Percentiles rank a stretch among this genome's conserved stretches.
Conservation (phyloP, 2,888 invertebrate genomes). For the Tetranychus truncatus region DNA sequence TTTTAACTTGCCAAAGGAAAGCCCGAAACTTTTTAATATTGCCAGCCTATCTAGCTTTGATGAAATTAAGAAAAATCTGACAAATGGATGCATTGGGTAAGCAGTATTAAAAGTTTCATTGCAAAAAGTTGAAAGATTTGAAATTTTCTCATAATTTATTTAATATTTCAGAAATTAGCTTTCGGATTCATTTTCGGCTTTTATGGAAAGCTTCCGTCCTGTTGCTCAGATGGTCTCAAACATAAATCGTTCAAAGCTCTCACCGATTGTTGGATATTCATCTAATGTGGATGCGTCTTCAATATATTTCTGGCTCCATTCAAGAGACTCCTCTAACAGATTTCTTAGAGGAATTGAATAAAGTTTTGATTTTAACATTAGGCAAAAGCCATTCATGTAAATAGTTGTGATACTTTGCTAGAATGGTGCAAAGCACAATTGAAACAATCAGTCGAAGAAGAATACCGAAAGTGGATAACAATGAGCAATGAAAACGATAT, state of each 20-base stretch:
- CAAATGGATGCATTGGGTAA: constrained; percentile 66
- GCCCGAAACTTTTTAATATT: constrained; percentile 69
- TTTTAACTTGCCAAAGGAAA: constrained; percentile 77
- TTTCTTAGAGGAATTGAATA: too few relatives aligned
- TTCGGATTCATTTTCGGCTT: constrained; percentile 62
- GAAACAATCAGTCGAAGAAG: constrained; percentile 40
- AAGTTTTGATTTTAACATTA: too few relatives aligned
- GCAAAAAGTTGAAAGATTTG: constrained; percentile 5
- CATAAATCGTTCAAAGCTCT: constrained; percentile 60
- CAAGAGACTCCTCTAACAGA: constrained; percentile 47
- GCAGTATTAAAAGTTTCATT: neutral
- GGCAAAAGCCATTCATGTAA: too few relatives aligned
- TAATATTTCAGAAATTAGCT: constrained; percentile 49
- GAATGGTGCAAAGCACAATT: too few relatives aligned
- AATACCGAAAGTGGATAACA: constrained; percentile 72
- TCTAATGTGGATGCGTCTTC: constrained; percentile 94
- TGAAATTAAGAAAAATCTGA: constrained; percentile 78
- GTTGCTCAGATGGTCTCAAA: constrained; percentile 92
- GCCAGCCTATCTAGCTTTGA: constrained; percentile 85
- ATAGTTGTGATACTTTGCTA: too few relatives aligned
- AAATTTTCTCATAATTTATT: too few relatives aligned
- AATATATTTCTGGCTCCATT: constrained; percentile 90
- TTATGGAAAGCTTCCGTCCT: constrained; percentile 76
- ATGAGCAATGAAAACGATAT: constrained; percentile 94
- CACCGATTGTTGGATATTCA: constrained; percentile 89